Percentiles rank a stretch among this genome's conserved stretches.
These are phyloP conservation scores for Phoenicopterus ruber DNA, from an alignment of 2,113 vertebrate species.

Conservation along the genomic window DNA sequence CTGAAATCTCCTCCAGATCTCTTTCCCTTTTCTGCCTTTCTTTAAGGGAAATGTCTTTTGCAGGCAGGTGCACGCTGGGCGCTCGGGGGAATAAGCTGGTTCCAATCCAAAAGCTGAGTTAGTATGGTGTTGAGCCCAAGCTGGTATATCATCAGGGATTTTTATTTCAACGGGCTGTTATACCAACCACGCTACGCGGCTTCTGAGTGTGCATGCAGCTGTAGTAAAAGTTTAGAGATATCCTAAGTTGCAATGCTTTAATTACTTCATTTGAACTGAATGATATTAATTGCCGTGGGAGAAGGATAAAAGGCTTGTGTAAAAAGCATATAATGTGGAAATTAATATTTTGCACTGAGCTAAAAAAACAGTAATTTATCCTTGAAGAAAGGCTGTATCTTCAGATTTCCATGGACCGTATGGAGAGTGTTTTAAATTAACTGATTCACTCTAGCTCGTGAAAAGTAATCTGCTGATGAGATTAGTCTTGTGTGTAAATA, in stretches of 20 bases:
- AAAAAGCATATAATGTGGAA: neutral
- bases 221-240: neutral
- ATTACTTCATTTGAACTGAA: neutral
- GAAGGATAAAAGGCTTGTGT: neutral
- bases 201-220: neutral
- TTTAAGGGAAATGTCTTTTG: neutral
- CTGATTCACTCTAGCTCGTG: neutral
- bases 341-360: neutral
- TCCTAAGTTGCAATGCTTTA: neutral
- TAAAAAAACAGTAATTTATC: neutral
- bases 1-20: neutral
- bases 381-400: neutral
- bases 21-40: neutral
- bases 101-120: neutral
- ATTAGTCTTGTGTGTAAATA: neutral
- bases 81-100: neutral
- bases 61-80: neutral
- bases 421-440: neutral
- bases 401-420: neutral
- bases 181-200: rapidly evolving
- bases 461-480: neutral
- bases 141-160: neutral
- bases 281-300: neutral
- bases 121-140: neutral
- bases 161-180: neutral